Percentiles rank a stretch among this genome's conserved stretches.
phyloP scores from a whole-genome alignment of 2,797 vertebrate genomes.

The Sandelia bainsii region DNA sequence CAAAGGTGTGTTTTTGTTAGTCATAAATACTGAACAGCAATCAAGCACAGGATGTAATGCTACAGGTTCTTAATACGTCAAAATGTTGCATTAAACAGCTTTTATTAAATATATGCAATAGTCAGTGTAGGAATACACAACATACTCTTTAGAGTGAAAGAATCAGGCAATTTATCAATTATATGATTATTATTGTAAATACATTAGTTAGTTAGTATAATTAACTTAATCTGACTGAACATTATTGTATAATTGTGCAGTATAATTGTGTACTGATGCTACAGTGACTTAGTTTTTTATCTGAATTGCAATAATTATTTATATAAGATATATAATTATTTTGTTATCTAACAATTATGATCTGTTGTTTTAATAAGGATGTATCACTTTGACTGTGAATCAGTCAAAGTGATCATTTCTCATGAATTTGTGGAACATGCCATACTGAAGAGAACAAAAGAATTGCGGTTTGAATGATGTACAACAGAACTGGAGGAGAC shows the following conservation, averaged over 20 bases:
- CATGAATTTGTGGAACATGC: slow-evolving; percentile 3
- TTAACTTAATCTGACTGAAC: background rate
- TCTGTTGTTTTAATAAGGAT: slow-evolving; percentile 1
- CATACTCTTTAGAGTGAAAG: too few species aligned
- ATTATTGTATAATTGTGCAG: background rate
- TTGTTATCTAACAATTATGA: background rate
- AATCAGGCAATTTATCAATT: too few species aligned
- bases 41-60: slow-evolving; percentile 27
- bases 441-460: slow-evolving; percentile 1
- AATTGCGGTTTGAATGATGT: slow-evolving; percentile 36
- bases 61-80: background rate
- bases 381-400: slow-evolving; percentile 4
- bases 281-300: background rate
- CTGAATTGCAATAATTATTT: background rate
- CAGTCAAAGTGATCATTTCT: background rate
- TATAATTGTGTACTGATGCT: background rate
- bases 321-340: background rate
- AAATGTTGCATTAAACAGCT: too few species aligned
- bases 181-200: background rate
- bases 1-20: slow-evolving; percentile 7
- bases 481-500: slow-evolving; percentile 38
- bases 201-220: background rate
- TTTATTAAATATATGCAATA: too few species aligned
- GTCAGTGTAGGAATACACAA: too few species aligned
- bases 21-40: slow-evolving; percentile 40